phyloP scores from a whole-genome alignment of 2,888 invertebrate species.

The Dorcus parallelipipedus region DNA sequence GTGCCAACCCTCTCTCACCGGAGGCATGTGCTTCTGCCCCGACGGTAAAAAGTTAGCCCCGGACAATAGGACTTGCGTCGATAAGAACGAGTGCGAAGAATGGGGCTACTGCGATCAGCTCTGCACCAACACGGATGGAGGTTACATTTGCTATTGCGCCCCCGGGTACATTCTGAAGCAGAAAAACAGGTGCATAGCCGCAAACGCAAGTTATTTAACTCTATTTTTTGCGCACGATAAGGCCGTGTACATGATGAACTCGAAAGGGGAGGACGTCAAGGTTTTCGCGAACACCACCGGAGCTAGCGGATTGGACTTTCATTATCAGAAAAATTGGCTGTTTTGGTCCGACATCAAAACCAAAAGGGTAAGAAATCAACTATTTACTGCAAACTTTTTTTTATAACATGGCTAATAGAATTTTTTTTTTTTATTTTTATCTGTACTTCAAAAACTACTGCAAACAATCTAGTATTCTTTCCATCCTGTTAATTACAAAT shows the following conservation, averaged over 20 bases:
- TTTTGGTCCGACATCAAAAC: conserved; percentile 92
- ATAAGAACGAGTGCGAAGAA: conserved; percentile 87
- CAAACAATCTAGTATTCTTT: too few species aligned
- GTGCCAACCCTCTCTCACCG: conserved; percentile 85
- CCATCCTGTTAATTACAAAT: too few species aligned
- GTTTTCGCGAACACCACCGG: conserved; percentile 77
- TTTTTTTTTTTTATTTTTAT: too few species aligned
- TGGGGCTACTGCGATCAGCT: conserved; percentile 95
- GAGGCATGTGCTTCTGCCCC: conserved; percentile 88
- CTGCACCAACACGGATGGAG: conserved; percentile 83
- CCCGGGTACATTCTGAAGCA: conserved; percentile 53
- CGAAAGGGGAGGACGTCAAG: conserved; percentile 61
- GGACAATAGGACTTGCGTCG: conserved; percentile 83
- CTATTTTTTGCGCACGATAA: conserved; percentile 70
- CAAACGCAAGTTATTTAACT: conserved; percentile 57
- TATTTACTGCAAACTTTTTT: too few species aligned
- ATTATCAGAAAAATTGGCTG: conserved; percentile 70
- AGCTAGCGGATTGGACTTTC: conserved; percentile 83
- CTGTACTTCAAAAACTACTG: too few species aligned
- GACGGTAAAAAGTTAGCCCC: conserved; percentile 78
- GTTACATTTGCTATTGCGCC: conserved; percentile 81
- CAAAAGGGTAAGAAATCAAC: conserved; percentile 59
- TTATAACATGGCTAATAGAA: too few species aligned
- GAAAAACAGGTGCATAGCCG: conserved; percentile 60
- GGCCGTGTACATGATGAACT: conserved; percentile 67